Conservation (phyloP, 2,113 vertebrate species). For the Tenebrosternarchus preto region DNA sequence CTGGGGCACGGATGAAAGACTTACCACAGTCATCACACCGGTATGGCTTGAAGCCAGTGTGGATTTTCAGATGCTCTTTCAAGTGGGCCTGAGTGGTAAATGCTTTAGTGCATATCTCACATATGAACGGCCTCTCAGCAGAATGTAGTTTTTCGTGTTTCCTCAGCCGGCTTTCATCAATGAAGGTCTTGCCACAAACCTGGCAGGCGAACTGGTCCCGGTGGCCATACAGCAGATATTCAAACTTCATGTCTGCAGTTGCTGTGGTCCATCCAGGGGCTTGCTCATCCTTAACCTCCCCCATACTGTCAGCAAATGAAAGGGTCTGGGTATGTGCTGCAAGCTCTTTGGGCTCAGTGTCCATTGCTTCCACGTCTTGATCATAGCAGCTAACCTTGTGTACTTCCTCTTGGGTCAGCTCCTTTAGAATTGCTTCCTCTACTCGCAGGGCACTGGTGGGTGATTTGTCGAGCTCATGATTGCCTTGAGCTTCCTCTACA, state of each 20-base stretch:
- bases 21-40: constrained; percentile 97
- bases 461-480: constrained; percentile 84
- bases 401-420: constrained; percentile 94
- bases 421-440: constrained; percentile 95
- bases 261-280: constrained; percentile 84
- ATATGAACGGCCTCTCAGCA: constrained; percentile 92
- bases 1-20: constrained; percentile 94
- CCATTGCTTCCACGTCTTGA: constrained; percentile 95
- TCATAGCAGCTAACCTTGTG: constrained; percentile 96
- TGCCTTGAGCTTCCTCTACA: constrained; percentile 80
- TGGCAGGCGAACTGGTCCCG: constrained; percentile 93
- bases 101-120: constrained; percentile 97
- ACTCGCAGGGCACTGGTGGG: constrained; percentile 85
- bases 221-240: constrained; percentile 95
- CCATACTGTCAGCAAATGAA: constrained; percentile 90
- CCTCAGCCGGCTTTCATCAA: constrained; percentile 87
- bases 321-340: constrained; percentile 88
- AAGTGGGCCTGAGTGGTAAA: constrained; percentile 97
- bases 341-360: constrained; percentile 81
- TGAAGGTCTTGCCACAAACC: constrained; percentile 87
- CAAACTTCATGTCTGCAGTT: constrained; percentile 93
- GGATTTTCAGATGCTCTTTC: constrained; percentile 98
- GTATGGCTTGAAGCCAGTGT: constrained; percentile 96
- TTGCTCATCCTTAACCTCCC: constrained; percentile 88
- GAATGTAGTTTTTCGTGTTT: constrained; percentile 95